These are phyloP conservation scores for Embidobia sp. DNA, from an alignment of 2,888 invertebrate genomes.

Conservation along the genomic window DNA sequence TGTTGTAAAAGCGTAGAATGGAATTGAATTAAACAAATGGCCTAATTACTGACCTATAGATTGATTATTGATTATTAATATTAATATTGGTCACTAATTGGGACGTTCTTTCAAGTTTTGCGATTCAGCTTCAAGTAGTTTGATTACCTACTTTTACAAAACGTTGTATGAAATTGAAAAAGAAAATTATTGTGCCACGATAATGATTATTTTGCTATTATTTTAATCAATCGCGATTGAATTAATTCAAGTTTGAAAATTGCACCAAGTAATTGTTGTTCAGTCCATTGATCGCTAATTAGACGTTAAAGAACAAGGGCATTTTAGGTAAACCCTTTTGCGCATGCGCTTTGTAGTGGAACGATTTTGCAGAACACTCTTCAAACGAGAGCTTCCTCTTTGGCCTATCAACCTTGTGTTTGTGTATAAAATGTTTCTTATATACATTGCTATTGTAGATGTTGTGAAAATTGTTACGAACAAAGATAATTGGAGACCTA, in stretches of 20 bases:
- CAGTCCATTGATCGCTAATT: background rate
- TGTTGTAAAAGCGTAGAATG: constrained; percentile 4
- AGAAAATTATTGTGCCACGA: too few species aligned
- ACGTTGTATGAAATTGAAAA: too few species aligned
- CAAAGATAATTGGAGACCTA: constrained; percentile 20
- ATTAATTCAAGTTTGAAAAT: too few species aligned
- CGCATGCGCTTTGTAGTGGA: constrained; percentile 3
- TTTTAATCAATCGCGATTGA: too few species aligned
- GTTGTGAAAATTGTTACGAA: background rate
- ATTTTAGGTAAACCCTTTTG: constrained; percentile 32
- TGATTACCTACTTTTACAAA: too few species aligned
- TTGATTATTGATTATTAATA: too few species aligned
- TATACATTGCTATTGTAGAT: constrained; percentile 15
- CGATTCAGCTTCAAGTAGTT: too few species aligned
- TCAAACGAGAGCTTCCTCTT: constrained; percentile 34
- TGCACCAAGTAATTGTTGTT: too few species aligned
- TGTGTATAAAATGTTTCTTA: constrained; percentile 21
- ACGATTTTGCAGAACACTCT: constrained; percentile 3
- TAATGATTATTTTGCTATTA: too few species aligned
- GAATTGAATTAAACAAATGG: constrained; percentile 11
- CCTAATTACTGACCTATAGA: too few species aligned
- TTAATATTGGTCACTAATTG: too few species aligned
- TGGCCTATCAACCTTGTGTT: constrained; percentile 25
- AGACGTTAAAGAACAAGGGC: background rate
- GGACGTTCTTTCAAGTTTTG: too few species aligned